Base-by-base conservation (phyloP, 2,797 vertebrate genomes). In the Macrochelys suwanniensis region DNA sequence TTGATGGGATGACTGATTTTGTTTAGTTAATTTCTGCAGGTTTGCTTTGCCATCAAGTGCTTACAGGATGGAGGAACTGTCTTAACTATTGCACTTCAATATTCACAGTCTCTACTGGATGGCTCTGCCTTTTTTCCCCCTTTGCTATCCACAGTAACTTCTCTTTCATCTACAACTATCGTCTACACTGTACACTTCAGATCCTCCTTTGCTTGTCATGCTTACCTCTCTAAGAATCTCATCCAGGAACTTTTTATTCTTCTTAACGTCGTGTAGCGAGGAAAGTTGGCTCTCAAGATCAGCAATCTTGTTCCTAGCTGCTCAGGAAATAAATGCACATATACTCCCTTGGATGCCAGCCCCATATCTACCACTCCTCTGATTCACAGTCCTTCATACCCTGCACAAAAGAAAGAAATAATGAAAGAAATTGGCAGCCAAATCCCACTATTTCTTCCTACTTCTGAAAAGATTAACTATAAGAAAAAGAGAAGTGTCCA, bases 361-460 rank as follows among this genome's bases (percentile, higher is more conserved):
- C 83, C 84, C 85, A 4, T 45, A 54, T 50, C 84, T 68, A 10
- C 45, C 78, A 37, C 33, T 25, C 82, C 84, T 93, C 89, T 82
- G 50, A 82, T 87, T 87, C 84, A 42, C 31, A 56, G 82, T 68
- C 65, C 85, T 89, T 91, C 93, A 5, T 37, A 79, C 17, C 49
- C 51, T 50, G 84, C 90, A 90, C 4, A 89, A 94, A 93, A 77
- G 21, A 93, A 88, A 84, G 54, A 92, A 45, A 85, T 33, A 85
- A 88, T 93, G 21, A 92, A 92, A 89, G 85, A 68, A 80, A 93
- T 85, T 90, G 76, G 68, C 61, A 96, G 85, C 89, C 93, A 94
- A 86, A 92, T 91, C 82, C 61, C 87, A 47, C 79, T 88, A 82
- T 81, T 94, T 54, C 68, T 47, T 25, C 90, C 84, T 93, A 88